Conservation (phyloP, 2,888 invertebrate species). For the Parascotia fuliginaria region DNA sequence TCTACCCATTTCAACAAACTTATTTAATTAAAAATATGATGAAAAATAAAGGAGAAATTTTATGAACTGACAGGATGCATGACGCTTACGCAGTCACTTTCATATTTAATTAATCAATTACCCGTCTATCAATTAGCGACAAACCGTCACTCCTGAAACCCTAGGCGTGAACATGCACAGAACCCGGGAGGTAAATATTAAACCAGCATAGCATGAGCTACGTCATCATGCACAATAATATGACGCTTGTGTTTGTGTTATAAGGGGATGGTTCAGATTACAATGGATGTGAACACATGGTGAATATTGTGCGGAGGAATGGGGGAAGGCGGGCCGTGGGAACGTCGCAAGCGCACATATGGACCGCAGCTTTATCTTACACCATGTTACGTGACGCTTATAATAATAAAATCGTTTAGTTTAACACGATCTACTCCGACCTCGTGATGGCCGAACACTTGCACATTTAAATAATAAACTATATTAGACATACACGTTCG, state of each 20-base stretch:
- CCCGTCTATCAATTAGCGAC: conserved; percentile 75
- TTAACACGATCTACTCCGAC: conserved; percentile 67
- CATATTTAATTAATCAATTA: conserved; percentile 78
- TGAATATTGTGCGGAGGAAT: conserved; percentile 46
- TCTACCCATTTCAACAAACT: no score
- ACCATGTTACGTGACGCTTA: conserved; percentile 68
- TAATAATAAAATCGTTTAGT: conserved; percentile 78
- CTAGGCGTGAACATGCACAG: conserved; percentile 72
- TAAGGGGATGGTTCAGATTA: conserved; percentile 54
- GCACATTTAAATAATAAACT: conserved; percentile 66
- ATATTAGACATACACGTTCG: neutral
- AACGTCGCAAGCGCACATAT: conserved; percentile 76
- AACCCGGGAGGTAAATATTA: conserved; percentile 74
- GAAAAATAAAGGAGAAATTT: neutral
- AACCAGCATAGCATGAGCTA: conserved; percentile 58
- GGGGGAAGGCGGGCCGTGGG: conserved; percentile 66
- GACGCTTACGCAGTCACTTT: conserved; percentile 52
- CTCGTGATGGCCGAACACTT: conserved; percentile 60
- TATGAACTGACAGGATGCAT: conserved; percentile 40
- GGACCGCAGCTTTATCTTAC: conserved; percentile 81
- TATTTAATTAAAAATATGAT: neutral
- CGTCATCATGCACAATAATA: conserved; percentile 33
- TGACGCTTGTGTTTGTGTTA: conserved; percentile 35
- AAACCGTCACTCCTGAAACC: conserved; percentile 73
- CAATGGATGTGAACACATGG: conserved; percentile 73